phyloP scores from a whole-genome alignment of 23 tunicate genomes.

The Trididemnum nubilum region DNA sequence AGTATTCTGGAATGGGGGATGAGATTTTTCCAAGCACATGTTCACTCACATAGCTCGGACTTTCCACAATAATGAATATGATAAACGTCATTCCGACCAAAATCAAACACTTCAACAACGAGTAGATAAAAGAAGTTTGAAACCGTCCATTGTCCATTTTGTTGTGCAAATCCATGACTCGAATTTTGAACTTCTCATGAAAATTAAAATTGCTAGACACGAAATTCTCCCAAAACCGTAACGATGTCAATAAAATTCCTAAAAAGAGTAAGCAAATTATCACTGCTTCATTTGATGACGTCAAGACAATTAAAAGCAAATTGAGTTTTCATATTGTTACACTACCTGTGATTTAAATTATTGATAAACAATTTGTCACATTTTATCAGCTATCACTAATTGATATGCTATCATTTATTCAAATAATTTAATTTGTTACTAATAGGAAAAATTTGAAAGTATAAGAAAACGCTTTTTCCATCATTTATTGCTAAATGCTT shows the following conservation, averaged over 20 bases:
- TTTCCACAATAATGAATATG: slow-evolving; percentile 41
- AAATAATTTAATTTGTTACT: too few species aligned
- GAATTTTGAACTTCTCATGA: slow-evolving; percentile 33
- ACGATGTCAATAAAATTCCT: slow-evolving; percentile 69
- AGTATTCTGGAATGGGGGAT: neutral
- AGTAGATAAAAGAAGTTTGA: slow-evolving; percentile 42
- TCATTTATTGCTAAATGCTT: too few species aligned
- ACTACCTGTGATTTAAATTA: too few species aligned
- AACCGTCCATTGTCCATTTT: slow-evolving; percentile 58
- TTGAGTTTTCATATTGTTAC: too few species aligned
- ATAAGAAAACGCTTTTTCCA: too few species aligned
- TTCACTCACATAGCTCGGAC: slow-evolving; percentile 28
- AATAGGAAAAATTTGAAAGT: too few species aligned
- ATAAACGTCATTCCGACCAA: slow-evolving; percentile 59
- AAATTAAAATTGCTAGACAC: slow-evolving; percentile 48
- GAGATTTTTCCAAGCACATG: neutral
- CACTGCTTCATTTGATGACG: too few species aligned
- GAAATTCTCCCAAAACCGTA: slow-evolving; percentile 91
- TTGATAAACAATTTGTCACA: too few species aligned
- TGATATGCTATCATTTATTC: too few species aligned
- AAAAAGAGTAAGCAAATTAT: too few species aligned
- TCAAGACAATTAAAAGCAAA: too few species aligned
- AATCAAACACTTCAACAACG: slow-evolving; percentile 47
- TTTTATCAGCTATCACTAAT: too few species aligned
- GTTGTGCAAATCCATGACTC: slow-evolving; percentile 38